phyloP scores from a whole-genome alignment of 1,140 invertebrate genomes.

The Zaprionus ornatus region DNA sequence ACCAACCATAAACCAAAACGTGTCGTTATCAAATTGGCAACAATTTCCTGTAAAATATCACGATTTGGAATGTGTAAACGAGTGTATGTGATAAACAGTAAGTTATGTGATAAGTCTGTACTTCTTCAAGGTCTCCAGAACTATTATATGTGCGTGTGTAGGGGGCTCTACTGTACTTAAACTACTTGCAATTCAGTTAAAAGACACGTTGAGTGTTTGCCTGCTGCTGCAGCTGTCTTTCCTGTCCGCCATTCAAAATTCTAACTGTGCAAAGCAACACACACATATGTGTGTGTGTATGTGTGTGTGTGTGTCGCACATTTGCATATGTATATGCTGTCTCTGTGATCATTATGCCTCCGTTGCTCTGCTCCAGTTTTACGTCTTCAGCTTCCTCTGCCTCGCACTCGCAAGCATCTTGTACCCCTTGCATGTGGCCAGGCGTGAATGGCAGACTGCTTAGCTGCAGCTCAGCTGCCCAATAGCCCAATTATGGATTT shows the following conservation, averaged over 20 bases:
- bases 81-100: background rate
- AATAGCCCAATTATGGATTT: conserved; percentile 32
- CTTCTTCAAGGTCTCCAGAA: background rate
- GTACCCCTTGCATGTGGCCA: background rate
- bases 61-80: background rate
- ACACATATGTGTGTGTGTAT: background rate
- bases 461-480: conserved; percentile 10
- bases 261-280: background rate
- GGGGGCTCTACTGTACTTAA: background rate
- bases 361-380: conserved; percentile 1
- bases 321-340: background rate
- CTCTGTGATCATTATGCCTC: conserved; percentile 3
- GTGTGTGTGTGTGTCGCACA: background rate
- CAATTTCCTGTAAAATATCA: background rate
- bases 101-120: background rate
- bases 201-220: background rate
- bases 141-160: too few relatives aligned
- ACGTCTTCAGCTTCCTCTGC: background rate
- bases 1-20: background rate
- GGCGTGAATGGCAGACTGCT: conserved; percentile 1
- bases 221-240: background rate
- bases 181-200: background rate
- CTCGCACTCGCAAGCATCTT: background rate
- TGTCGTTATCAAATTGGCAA: background rate
- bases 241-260: background rate